phyloP scores from a whole-genome alignment of 2,113 vertebrate genomes.

The Erinaceus europaeus region DNA sequence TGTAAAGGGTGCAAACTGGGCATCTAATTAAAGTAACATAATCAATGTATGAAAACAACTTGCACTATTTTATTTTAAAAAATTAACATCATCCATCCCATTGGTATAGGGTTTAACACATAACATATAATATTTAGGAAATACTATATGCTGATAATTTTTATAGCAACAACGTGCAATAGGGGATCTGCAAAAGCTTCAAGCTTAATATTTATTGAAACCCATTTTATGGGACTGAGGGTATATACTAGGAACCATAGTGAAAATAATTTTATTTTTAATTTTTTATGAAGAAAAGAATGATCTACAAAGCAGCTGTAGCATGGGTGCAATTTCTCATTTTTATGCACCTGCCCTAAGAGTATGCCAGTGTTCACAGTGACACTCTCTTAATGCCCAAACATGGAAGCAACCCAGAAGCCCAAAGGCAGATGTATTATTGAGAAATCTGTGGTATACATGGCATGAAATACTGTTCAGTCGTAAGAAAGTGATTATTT shows the following conservation, averaged over 20 bases:
- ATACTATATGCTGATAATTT: neutral
- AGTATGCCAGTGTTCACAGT: too few relatives aligned
- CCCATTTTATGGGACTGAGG: neutral
- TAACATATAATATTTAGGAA: neutral
- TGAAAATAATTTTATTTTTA: too few relatives aligned
- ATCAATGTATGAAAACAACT: neutral
- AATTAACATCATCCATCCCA: neutral
- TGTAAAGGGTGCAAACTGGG: neutral
- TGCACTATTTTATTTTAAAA: slow-evolving; percentile 37
- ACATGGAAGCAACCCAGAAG: too few relatives aligned
- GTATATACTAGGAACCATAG: neutral
- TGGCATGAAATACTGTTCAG: too few relatives aligned
- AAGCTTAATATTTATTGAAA: slow-evolving; percentile 29
- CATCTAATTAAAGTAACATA: neutral
- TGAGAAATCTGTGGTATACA: too few relatives aligned
- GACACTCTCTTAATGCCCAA: too few relatives aligned
- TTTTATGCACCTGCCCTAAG: too few relatives aligned
- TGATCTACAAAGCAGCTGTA: too few relatives aligned
- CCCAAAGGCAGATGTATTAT: too few relatives aligned
- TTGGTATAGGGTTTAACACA: neutral
- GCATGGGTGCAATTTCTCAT: too few relatives aligned
- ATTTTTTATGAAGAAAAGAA: too few relatives aligned
- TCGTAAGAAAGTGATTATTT: neutral
- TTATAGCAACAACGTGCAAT: neutral
- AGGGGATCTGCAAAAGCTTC: slow-evolving; percentile 1